Conservation (phyloP, 2,888 invertebrate genomes). For the Coremacera marginata region DNA sequence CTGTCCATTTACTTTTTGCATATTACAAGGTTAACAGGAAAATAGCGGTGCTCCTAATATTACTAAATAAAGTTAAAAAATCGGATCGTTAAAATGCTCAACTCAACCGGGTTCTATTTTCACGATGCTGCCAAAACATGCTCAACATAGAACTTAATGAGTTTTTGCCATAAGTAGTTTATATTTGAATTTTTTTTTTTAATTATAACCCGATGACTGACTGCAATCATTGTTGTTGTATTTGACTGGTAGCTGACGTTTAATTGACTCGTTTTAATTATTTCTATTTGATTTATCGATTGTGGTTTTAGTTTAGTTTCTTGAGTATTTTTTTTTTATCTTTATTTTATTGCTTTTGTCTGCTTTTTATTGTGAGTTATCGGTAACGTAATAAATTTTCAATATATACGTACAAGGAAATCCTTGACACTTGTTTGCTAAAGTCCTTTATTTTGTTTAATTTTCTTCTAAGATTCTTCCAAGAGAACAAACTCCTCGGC, state of each 20-base stretch:
- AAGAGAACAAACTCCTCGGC: background rate
- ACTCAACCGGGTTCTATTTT: no score
- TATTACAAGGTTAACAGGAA: no score
- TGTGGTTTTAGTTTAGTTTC: background rate
- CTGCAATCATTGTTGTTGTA: background rate
- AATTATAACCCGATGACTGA: background rate
- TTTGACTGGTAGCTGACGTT: background rate
- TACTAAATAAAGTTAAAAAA: no score
- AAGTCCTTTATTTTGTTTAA: background rate
- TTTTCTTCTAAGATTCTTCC: background rate
- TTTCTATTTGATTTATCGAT: conserved; percentile 4
- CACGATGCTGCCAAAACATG: no score
- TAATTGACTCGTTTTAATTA: background rate
- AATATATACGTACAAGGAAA: background rate
- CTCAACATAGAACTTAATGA: no score
- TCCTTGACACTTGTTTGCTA: background rate
- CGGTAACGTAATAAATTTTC: background rate
- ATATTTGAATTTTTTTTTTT: background rate
- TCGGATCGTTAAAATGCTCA: no score
- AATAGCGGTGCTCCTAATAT: no score
- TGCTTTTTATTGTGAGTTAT: no score
- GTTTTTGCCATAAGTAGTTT: no score
- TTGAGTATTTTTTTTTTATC: background rate
- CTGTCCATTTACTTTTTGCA: no score
- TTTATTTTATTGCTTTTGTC: background rate